Evolutionary conservation across 2,888 invertebrate genomes (phyloP), one percentile per base, ranked within the genome.

Genomic region (Lasioglossum lativentre): DNA sequence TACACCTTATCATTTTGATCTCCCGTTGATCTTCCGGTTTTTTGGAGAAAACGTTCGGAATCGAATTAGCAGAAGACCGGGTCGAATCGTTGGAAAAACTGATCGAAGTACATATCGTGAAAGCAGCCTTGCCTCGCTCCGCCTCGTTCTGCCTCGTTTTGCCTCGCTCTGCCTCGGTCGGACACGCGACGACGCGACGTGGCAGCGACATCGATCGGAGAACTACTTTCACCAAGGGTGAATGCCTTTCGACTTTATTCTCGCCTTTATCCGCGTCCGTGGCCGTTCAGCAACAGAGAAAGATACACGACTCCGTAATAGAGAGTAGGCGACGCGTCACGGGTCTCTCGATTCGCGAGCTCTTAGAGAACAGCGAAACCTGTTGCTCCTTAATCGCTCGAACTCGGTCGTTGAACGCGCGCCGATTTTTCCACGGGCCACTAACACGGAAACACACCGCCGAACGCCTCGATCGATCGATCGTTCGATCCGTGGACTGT

Each of bases 191-290:
- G 75, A 75, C 82, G 80, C 80, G 75, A 75, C 82, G 80, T 59
- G 74, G 75, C 76, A 80, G 84, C 86, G 90, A 87, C 90, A 90
- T 91, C 88, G 88, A 92, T 89, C 92, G 91, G 83, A 88, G 86
- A 89, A 91, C 89, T 90, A 93, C 93, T 93, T 93, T 93, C 92
- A 93, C 92, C 92, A 90, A 93, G 91, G 93, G 93, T 93, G 92
- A 93, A 93, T 91, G 92, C 89, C 93, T 92, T 91, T 90, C 90
- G 85, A 91, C 91, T 91, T 91, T 91, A 91, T 91, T 89, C 91
- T 90, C 89, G 89, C 90, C 91, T 89, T 91, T 86, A 89, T 90
- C 86, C 91, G 90, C 89, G 74, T 85, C 86, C 89, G 87, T 82
- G 86, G 87, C 82, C 80, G 78, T 86, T 83, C 83, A 77, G 82